Conservation (phyloP, 2,113 vertebrate species). For the Strix aluco region DNA sequence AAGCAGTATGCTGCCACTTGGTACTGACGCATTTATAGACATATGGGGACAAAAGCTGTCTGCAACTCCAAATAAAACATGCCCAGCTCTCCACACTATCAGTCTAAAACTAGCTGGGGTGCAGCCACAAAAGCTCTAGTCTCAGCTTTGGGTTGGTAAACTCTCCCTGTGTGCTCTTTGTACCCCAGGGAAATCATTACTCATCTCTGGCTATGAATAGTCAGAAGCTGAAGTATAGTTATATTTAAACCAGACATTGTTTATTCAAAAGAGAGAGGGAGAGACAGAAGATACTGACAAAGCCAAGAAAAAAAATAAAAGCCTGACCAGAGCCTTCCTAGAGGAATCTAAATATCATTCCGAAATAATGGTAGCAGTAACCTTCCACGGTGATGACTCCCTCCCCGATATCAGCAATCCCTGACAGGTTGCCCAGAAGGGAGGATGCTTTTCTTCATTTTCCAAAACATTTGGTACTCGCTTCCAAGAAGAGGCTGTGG, state of each 20-base stretch:
- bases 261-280: not conserved
- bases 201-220: not conserved
- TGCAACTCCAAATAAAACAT: not conserved
- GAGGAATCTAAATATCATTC: not conserved
- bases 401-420: not conserved
- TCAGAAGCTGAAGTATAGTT: not conserved
- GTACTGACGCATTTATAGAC: not conserved
- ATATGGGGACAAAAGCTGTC: not conserved
- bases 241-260: slow-evolving; percentile 3
- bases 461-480: not conserved
- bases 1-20: not conserved
- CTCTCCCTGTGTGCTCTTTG: not conserved
- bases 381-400: not conserved
- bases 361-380: slow-evolving; percentile 21
- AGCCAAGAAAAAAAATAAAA: slow-evolving; percentile 31
- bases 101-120: not conserved
- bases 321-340: not conserved
- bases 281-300: not conserved
- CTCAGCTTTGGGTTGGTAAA: not conserved
- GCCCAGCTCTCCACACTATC: not conserved
- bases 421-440: not conserved
- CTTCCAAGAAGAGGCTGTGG: not conserved
- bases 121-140: not conserved
- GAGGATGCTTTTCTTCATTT: not conserved
- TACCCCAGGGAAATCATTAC: not conserved